Evolutionary conservation across 1,140 invertebrate species (phyloP).

Genomic region (Pomacea maculata): DNA sequence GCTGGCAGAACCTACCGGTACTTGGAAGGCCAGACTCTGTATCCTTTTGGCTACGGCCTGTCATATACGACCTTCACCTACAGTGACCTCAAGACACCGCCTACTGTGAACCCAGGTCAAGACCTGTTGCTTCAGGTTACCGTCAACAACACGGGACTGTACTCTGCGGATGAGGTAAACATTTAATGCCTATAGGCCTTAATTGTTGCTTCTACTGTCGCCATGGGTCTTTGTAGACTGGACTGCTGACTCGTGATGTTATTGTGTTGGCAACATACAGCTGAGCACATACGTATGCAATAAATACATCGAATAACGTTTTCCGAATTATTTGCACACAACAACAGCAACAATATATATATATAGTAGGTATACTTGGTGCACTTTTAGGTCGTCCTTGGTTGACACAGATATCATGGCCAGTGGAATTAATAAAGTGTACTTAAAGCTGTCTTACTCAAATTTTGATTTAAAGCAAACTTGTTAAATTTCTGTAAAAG

Average conservation of each 20-base stretch:
- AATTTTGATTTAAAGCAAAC: no score
- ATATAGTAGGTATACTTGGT: no score
- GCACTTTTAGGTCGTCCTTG: no score
- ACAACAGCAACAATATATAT: no score
- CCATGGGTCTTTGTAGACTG: neutral
- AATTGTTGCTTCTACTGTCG: no score
- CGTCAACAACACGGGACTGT: conserved; percentile 14
- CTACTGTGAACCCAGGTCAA: conserved; percentile 4
- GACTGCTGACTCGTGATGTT: neutral
- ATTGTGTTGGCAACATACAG: neutral
- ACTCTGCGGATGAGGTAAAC: conserved; percentile 24
- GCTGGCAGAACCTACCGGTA: conserved; percentile 50
- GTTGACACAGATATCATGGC: no score
- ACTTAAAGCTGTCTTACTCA: no score
- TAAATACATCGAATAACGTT: no score
- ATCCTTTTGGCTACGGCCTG: conserved; percentile 54
- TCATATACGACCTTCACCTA: conserved; percentile 57
- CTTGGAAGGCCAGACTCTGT: conserved; percentile 35
- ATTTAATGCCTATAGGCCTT: no score
- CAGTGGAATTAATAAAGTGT: no score
- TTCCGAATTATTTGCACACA: no score
- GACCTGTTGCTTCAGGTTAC: conserved; percentile 5
- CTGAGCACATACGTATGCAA: neutral
- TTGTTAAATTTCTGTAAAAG: no score
- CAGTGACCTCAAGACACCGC: conserved; percentile 22